Evolutionary conservation across 2,888 invertebrate genomes (phyloP).

Genomic region (Plutella xylostella): DNA sequence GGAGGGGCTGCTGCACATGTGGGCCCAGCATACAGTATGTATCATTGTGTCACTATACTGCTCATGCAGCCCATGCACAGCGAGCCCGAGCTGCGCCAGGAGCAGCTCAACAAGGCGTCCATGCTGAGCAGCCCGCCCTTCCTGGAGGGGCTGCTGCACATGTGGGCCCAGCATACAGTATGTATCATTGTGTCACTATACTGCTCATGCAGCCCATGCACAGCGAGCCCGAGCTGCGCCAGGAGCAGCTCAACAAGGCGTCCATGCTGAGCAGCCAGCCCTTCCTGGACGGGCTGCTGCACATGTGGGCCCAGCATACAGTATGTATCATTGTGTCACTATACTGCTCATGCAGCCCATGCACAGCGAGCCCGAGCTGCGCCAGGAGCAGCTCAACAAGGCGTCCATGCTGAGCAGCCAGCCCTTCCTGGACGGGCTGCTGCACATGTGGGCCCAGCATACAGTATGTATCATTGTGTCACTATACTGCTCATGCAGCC

Average conservation of each 20-base stretch:
- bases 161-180: slow-evolving; percentile 96
- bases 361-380: slow-evolving; percentile 94
- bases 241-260: slow-evolving; percentile 98
- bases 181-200: no score
- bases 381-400: slow-evolving; percentile 98
- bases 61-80: slow-evolving; percentile 99
- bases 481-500: slow-evolving; percentile 99
- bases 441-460: slow-evolving; percentile 95
- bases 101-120: slow-evolving; percentile 97
- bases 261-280: slow-evolving; percentile 90
- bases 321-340: no score
- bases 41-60: no score
- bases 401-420: slow-evolving; percentile 92
- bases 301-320: slow-evolving; percentile 95
- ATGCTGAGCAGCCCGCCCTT: slow-evolving; percentile 92
- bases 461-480: slow-evolving; percentile 87
- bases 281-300: slow-evolving; percentile 92
- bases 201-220: slow-evolving; percentile 99
- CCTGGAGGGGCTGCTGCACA: slow-evolving; percentile 91
- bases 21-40: slow-evolving; percentile 93
- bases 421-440: slow-evolving; percentile 90
- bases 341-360: slow-evolving; percentile 99
- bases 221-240: slow-evolving; percentile 94
- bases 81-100: slow-evolving; percentile 96
- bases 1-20: slow-evolving; percentile 93